Evolutionary conservation across 1,140 invertebrate genomes (phyloP), one percentile per base, ranked within the genome.

Genomic region (Bactericera cockerelli): DNA sequence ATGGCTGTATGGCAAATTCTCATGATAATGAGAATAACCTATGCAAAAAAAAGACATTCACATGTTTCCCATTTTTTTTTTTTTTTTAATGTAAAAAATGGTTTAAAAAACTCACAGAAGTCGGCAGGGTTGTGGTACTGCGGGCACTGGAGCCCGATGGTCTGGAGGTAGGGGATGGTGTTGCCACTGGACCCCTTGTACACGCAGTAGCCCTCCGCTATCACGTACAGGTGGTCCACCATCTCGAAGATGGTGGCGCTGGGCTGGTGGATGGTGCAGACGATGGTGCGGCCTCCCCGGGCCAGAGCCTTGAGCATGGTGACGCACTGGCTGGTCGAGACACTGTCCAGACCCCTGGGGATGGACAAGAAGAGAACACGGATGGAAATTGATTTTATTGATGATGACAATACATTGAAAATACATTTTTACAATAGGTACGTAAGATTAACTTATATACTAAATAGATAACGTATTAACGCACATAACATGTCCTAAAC

Each of bases 121-220:
- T 95, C 92, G 1, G 92, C 89, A 0, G 90, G 89, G 71, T 94
- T 96, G 72, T 95, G 89, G 69, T 93, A 95, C 58, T 82, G 77
- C 0, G 92, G 91, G 71, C 92, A 95, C 2, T 82, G 74, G 0
- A 94, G 74, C 0, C 83, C 86, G 14, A 85, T 70, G 0, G 74
- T 75, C 11, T 79, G 74, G 1, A 94, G 76, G 71, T 87, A 93
- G 0, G 79, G 74, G 0, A 94, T 77, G 0, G 90, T 84, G 63
- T 86, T 82, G 1, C 69, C 71, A 19, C 81, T 78, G 4, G 81
- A 73, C 1, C 91, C 91, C 66, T 87, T 79, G 69, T 90, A 96
- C 10, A 93, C 80, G 67, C 90, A 93, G 62, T 79, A 75, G 11
- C 93, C 93, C 25, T 86, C 81, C 0, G 84, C 83, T 55, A 95